Evolutionary conservation across 2,888 invertebrate species (phyloP).

Genomic region (Iselma pallidipennis): DNA sequence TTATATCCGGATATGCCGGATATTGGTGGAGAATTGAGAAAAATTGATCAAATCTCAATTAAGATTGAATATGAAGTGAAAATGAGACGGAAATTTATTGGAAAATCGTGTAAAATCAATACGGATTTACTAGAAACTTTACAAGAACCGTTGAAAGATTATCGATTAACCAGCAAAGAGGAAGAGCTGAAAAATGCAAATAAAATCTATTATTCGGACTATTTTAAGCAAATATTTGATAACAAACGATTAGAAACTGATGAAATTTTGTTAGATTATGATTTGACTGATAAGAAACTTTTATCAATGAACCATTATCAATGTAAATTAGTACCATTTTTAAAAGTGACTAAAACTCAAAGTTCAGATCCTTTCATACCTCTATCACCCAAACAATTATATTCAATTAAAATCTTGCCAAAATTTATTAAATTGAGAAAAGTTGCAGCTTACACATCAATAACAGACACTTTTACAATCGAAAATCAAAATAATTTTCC

Average conservation of each 20-base stretch:
- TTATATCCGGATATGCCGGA: slow-evolving; percentile 26
- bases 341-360: background rate
- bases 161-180: slow-evolving; percentile 34
- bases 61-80: slow-evolving; percentile 6
- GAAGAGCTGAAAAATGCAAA: slow-evolving; percentile 28
- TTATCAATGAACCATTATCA: slow-evolving; percentile 12
- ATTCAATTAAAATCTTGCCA: slow-evolving; percentile 52
- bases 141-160: slow-evolving; percentile 37
- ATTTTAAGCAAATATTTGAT: background rate
- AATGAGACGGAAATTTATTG: slow-evolving; percentile 14
- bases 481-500: slow-evolving; percentile 53
- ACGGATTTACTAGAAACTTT: slow-evolving; percentile 41
- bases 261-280: slow-evolving; percentile 15
- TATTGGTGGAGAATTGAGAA: background rate
- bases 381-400: slow-evolving; percentile 53
- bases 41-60: background rate
- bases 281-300: slow-evolving; percentile 20
- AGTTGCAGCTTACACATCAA: slow-evolving; percentile 44
- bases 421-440: slow-evolving; percentile 43
- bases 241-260: background rate
- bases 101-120: slow-evolving; percentile 8
- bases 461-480: slow-evolving; percentile 44
- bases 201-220: slow-evolving; percentile 27
- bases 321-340: background rate
- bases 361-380: slow-evolving; percentile 38